Base-by-base conservation (phyloP, 2,113 vertebrate genomes). In the Castor canadensis region DNA sequence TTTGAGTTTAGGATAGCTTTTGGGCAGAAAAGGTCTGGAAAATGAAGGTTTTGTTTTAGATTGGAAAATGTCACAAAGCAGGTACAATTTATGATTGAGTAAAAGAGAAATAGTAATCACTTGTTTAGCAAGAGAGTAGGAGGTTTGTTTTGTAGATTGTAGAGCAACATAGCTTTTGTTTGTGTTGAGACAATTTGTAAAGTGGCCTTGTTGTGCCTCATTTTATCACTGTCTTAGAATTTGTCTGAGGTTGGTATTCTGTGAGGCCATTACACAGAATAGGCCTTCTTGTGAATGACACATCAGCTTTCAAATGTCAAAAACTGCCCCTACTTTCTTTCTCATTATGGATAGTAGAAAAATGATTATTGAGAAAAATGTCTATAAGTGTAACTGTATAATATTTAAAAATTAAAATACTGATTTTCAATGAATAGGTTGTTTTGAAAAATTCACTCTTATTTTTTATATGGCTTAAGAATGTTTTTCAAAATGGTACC, bases 391-490 rank as follows among this genome's bases (percentile, higher is more conserved):
- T 6, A 19, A 77, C 30, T 64, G 26, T 3, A 47, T 43, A 83
- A 64, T 71, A n/a, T 80, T 92, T 35, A 71, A 47, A 9, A 43
- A 45, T 82, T 1, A 8, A 64, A 86, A 67, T 87, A 77, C 12
- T 40, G 5, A 73, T 43, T 47, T 84, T 88, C 35, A 84, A 72
- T 72, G 62, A 76, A 56, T 90, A 75, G 5, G 5, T 0, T 73
- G 22, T 85, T 76, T 20, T 54, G 0, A 35, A 4, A 49, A 86
- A 47, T 76, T 49, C 11, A 40, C 52, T 8, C 16, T 3, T 89
- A 43, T 40, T 89, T 38, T 93, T 93, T 16, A 64, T 58, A 47
- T 83, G 12, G 89, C 11, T 92, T 92, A 24, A 81, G 13, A 89
- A 93, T 30, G 16, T 83, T 86, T 89, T 49, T 49, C 69, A 40